Evolutionary conservation across 2,888 invertebrate genomes (phyloP).

Genomic region (Salticus scenicus): DNA sequence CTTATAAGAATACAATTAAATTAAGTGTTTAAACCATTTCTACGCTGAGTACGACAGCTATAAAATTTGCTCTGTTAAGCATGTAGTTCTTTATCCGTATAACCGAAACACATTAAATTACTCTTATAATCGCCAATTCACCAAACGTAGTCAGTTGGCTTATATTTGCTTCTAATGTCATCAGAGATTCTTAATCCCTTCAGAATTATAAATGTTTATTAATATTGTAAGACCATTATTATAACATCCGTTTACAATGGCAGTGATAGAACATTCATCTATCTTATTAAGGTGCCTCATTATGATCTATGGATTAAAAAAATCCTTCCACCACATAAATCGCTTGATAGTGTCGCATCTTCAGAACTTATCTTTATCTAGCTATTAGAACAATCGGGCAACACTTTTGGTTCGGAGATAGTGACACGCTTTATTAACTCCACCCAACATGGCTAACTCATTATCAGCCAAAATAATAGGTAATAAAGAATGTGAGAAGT

Average conservation of each 20-base stretch:
- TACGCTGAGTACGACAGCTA: too few species aligned
- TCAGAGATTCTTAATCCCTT: not conserved
- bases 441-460: not conserved
- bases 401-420: not conserved
- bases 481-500: not conserved
- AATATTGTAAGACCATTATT: not conserved
- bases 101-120: too few species aligned
- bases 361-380: not conserved
- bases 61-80: too few species aligned
- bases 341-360: not conserved
- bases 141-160: too few species aligned
- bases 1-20: too few species aligned
- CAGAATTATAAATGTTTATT: not conserved
- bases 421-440: not conserved
- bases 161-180: not conserved
- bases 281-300: too few species aligned
- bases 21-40: too few species aligned
- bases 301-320: too few species aligned
- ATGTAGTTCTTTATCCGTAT: too few species aligned
- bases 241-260: not conserved
- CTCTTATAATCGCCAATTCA: too few species aligned
- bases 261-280: too few species aligned
- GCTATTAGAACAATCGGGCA: not conserved
- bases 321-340: not conserved
- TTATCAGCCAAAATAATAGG: not conserved